Evolutionary conservation across 2,888 invertebrate genomes (phyloP).

Genomic region (Patella ulyssiponensis): DNA sequence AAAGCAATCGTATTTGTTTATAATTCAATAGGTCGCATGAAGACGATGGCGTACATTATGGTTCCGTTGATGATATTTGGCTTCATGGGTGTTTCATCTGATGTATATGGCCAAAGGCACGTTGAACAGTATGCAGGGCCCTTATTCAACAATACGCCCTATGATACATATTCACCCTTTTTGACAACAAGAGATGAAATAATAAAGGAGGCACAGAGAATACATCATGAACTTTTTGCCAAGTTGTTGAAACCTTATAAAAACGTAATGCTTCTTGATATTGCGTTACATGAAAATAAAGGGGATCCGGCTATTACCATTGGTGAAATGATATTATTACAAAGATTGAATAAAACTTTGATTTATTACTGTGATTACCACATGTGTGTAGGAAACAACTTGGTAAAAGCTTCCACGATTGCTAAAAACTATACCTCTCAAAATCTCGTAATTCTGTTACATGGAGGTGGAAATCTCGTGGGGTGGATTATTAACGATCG

Average conservation of each 20-base stretch:
- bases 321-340: slow-evolving; percentile 36
- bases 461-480: slow-evolving; percentile 43
- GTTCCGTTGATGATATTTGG: too few species aligned
- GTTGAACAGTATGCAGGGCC: too few species aligned
- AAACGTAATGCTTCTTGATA: slow-evolving; percentile 41
- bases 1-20: too few species aligned
- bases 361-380: slow-evolving; percentile 16
- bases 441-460: slow-evolving; percentile 38
- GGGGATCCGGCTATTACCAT: slow-evolving; percentile 43
- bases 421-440: slow-evolving; percentile 2
- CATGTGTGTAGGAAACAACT: not conserved
- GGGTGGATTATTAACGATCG: not conserved
- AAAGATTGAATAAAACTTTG: slow-evolving; percentile 26
- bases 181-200: too few species aligned
- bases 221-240: slow-evolving; percentile 21
- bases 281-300: slow-evolving; percentile 39
- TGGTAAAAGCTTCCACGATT: not conserved
- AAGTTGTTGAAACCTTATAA: slow-evolving; percentile 20
- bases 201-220: slow-evolving; percentile 25
- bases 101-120: too few species aligned
- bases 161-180: too few species aligned
- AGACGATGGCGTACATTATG: too few species aligned
- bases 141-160: too few species aligned
- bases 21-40: too few species aligned
- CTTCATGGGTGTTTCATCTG: too few species aligned